These are phyloP conservation scores for Oconnorella tubifera DNA, from an alignment of 2,888 invertebrate genomes.

Conservation along the genomic window DNA sequence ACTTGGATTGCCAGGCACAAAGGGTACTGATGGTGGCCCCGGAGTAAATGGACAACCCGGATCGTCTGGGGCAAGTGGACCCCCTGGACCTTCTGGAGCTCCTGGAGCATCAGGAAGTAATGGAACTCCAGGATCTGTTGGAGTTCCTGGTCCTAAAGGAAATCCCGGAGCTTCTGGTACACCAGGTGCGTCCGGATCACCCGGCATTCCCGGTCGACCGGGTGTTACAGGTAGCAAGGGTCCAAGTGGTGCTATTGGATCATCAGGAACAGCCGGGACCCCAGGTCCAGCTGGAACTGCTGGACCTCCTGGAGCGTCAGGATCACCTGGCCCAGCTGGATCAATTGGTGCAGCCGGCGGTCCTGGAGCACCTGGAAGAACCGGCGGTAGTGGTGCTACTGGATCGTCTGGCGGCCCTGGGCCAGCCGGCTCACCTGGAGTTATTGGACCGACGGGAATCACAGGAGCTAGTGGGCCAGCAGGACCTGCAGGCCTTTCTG, in stretches of 20 bases:
- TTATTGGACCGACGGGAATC: neutral
- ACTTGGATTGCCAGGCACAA: constrained; percentile 17
- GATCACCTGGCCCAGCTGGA: constrained; percentile 3
- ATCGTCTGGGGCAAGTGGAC: constrained; percentile 17
- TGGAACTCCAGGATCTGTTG: constrained; percentile 2
- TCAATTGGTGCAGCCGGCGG: neutral
- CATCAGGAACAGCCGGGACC: constrained; percentile 18
- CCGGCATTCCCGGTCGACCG: too few relatives aligned
- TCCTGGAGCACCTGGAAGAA: constrained; percentile 13
- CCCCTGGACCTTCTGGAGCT: constrained; percentile 57
- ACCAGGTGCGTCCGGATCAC: neutral
- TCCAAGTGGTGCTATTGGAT: constrained; percentile 10
- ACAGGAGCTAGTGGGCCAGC: constrained; percentile 3
- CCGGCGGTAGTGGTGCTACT: constrained; percentile 15
- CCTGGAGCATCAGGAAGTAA: constrained; percentile 1
- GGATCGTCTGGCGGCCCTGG: constrained; percentile 16
- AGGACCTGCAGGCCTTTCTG: neutral
- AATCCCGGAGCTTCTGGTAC: neutral
- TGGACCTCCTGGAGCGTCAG: constrained; percentile 2
- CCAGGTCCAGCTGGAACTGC: constrained; percentile 22
- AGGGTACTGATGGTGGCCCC: constrained; percentile 16
- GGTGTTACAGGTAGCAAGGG: constrained; percentile 13
- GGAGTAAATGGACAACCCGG: constrained; percentile 18
- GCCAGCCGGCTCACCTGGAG: constrained; percentile 8
- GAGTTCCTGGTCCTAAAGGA: neutral